Conservation (phyloP, 2,888 invertebrate genomes). For the Megaustenia siamemsis region DNA sequence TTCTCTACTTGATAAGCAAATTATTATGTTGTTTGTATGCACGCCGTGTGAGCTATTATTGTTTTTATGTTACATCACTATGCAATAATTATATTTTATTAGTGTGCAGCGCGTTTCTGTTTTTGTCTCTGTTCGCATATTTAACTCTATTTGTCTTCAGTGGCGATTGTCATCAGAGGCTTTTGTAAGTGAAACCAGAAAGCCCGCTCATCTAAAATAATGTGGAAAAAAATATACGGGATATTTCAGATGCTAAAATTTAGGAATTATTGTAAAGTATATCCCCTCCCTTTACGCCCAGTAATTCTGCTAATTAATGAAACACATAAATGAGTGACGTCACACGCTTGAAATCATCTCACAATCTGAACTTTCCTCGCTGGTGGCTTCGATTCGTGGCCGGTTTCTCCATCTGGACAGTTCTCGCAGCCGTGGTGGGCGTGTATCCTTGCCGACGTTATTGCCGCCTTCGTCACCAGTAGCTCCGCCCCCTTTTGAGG, state of each 20-base stretch:
- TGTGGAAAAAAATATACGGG: constrained; percentile 7
- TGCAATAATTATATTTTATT: constrained; percentile 14
- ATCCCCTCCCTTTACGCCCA: background rate
- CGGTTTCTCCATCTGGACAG: constrained; percentile 51
- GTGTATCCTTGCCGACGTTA: constrained; percentile 26
- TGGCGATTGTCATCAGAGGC: background rate
- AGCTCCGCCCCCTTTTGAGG: constrained; percentile 21
- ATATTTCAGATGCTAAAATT: constrained; percentile 2
- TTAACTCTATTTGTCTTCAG: background rate
- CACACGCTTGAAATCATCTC: constrained; percentile 68
- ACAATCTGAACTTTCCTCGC: constrained; percentile 68
- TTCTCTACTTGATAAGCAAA: background rate
- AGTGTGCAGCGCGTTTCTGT: background rate
- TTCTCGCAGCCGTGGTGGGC: constrained; percentile 53
- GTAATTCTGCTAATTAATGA: constrained; percentile 16
- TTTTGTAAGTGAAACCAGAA: background rate
- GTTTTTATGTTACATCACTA: background rate
- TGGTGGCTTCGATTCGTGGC: constrained; percentile 64
- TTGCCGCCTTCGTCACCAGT: constrained; percentile 29
- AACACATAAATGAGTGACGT: constrained; percentile 23
- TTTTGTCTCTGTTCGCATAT: background rate
- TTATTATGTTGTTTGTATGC: background rate
- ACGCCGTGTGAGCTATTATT: background rate
- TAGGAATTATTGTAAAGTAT: background rate
- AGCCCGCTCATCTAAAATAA: background rate